A percentile compares a stretch with the other conserved stretches of the same genome.
phyloP scores from a whole-genome alignment of 2,797 vertebrate species.

The Spinibarbus caldwelli region DNA sequence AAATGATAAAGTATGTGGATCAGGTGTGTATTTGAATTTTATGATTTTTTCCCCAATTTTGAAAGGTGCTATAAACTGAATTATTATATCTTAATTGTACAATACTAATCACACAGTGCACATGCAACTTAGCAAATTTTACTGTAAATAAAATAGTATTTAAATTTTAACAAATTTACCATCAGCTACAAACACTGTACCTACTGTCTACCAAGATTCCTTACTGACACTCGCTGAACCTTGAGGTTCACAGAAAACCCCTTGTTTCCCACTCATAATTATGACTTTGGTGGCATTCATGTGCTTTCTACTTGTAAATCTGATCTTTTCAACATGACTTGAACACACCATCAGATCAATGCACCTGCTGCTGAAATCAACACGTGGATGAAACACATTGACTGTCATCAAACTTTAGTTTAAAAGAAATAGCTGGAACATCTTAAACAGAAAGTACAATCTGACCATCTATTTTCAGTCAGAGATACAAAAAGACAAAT shows the following conservation, averaged over 20 bases:
- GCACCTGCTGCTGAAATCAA: constrained; percentile 7
- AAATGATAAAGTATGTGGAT: not conserved
- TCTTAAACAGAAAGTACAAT: not conserved
- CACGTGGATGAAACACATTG: too few species aligned
- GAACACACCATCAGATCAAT: not conserved
- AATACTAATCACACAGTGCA: not conserved
- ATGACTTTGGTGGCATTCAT: not conserved
- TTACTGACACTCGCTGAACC: not conserved
- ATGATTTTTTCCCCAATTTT: not conserved
- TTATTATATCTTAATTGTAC: not conserved
- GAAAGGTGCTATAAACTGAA: not conserved
- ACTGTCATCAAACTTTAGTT: not conserved
- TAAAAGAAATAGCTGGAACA: not conserved
- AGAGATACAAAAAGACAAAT: not conserved
- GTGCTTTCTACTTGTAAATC: not conserved
- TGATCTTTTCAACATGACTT: not conserved
- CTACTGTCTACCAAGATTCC: not conserved
- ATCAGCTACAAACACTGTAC: not conserved
- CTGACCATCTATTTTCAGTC: not conserved
- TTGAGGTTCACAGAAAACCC: not conserved
- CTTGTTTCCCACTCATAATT: not conserved
- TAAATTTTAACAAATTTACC: not conserved
- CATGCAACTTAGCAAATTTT: not conserved
- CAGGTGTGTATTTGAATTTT: not conserved
- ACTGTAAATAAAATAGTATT: not conserved